Evolutionary conservation across 2,113 vertebrate species (phyloP).

Genomic region (Etheostoma cragini): DNA sequence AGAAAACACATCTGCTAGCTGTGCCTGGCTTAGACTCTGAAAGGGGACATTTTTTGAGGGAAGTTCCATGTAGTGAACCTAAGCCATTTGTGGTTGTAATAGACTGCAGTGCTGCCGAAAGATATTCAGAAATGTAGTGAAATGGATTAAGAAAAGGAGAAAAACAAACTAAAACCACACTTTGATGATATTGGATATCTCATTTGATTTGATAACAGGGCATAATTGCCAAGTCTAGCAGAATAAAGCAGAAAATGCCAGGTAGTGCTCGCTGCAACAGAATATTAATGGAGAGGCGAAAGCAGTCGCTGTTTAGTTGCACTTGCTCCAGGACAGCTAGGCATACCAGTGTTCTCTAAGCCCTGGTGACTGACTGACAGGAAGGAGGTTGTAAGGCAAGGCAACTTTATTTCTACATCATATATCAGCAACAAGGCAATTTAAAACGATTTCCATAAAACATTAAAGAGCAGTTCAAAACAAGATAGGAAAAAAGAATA

Average conservation of each 20-base stretch:
- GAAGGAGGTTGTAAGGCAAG: too few relatives aligned
- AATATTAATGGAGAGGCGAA: too few relatives aligned
- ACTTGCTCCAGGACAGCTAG: too few relatives aligned
- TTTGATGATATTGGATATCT: background rate
- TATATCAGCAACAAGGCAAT: too few relatives aligned
- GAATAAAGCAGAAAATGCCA: background rate
- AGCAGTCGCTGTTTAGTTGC: too few relatives aligned
- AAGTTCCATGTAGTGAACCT: slow-evolving; percentile 49
- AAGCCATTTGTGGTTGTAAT: slow-evolving; percentile 14
- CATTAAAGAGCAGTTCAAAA: too few relatives aligned
- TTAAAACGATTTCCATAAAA: too few relatives aligned
- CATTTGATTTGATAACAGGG: background rate
- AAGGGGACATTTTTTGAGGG: background rate
- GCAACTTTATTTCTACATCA: too few relatives aligned
- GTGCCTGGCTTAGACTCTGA: background rate
- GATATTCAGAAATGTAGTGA: background rate
- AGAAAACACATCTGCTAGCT: slow-evolving; percentile 54
- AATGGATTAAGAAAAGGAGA: background rate
- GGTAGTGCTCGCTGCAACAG: too few relatives aligned
- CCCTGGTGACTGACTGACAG: too few relatives aligned
- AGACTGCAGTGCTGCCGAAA: slow-evolving; percentile 2
- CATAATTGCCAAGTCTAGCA: background rate
- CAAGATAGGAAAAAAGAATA: too few relatives aligned
- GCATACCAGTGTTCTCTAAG: too few relatives aligned
- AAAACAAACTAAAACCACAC: background rate